Conservation (phyloP, 2,888 invertebrate genomes). For the Orchestes rusci region DNA sequence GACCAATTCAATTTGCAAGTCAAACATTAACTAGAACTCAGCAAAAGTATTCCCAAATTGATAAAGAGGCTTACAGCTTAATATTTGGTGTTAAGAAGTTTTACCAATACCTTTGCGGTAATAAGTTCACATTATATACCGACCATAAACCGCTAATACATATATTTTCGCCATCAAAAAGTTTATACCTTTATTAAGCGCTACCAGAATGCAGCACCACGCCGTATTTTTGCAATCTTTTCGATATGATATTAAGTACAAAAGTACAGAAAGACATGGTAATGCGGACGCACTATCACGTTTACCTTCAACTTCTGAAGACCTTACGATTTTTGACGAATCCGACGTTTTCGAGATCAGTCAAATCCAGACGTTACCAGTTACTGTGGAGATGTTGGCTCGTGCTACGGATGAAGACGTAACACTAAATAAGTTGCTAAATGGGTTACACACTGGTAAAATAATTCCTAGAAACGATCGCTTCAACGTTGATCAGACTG, state of each 20-base stretch:
- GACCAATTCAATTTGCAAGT: conserved; percentile 8
- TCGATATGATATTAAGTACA: conserved; percentile 10
- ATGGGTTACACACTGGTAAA: conserved; percentile 6
- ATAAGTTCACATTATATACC: conserved; percentile 4
- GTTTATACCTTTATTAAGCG: conserved; percentile 4
- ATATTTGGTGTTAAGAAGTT: conserved; percentile 20
- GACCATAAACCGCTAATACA: conserved; percentile 17
- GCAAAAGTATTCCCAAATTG: conserved; percentile 20
- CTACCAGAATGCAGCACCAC: conserved; percentile 16
- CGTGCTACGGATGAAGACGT: conserved; percentile 1
- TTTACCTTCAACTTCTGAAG: conserved; percentile 3
- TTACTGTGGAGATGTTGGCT: conserved; percentile 1
- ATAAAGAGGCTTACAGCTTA: conserved; percentile 20
- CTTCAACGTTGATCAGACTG: conserved; percentile 9
- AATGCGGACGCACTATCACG: conserved; percentile 12
- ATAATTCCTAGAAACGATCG: conserved; percentile 1
- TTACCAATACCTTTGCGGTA: conserved; percentile 13
- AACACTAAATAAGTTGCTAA: conserved; percentile 1
- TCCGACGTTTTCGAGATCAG: conserved; percentile 8
- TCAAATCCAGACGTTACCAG: conserved; percentile 11
- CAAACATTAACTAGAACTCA: conserved; percentile 11
- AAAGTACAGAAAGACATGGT: conserved; percentile 6
- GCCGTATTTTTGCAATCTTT: conserved; percentile 12
- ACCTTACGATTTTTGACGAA: neutral
- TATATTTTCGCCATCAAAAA: conserved; percentile 11